Evolutionary conservation across 30 jellyfish, hydroid and myxozoan genomes (phyloP).

Genomic region (Pelagia noctiluca): DNA sequence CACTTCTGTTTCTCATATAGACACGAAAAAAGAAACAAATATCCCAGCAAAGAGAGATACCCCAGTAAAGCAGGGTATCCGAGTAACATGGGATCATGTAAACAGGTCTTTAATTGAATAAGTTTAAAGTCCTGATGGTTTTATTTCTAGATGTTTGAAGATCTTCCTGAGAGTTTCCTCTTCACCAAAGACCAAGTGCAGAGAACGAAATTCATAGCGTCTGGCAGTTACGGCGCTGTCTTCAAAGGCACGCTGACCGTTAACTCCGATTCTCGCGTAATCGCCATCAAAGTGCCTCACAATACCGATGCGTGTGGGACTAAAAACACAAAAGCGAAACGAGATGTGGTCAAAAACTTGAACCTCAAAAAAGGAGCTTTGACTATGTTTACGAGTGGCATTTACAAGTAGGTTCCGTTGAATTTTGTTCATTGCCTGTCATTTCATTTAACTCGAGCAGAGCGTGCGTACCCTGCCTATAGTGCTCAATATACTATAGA

Average conservation of each 20-base stretch:
- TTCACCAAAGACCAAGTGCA: slow-evolving; percentile 50
- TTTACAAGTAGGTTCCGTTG: slow-evolving; percentile 81
- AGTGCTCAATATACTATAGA: not conserved
- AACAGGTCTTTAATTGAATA: not conserved
- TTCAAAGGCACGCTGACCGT: slow-evolving; percentile 63
- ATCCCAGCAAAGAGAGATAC: too few relatives aligned
- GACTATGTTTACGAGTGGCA: slow-evolving; percentile 37
- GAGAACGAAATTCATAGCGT: slow-evolving; percentile 77
- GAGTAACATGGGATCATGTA: too few relatives aligned
- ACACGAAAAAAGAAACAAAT: not conserved
- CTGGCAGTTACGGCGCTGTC: slow-evolving; percentile 95
- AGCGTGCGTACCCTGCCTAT: too few relatives aligned
- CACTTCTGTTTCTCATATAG: not conserved
- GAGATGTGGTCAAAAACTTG: slow-evolving; percentile 64
- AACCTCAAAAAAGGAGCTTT: slow-evolving; percentile 52
- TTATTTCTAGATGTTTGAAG: slow-evolving; percentile 65
- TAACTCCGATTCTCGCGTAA: slow-evolving; percentile 20
- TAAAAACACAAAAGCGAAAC: slow-evolving; percentile 22
- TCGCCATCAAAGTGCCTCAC: slow-evolving; percentile 77
- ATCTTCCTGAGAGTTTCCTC: slow-evolving; percentile 69
- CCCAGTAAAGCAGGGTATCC: too few relatives aligned
- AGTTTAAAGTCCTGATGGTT: not conserved
- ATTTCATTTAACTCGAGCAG: too few relatives aligned
- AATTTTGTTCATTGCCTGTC: too few relatives aligned
- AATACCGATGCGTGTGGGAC: slow-evolving; percentile 76